Base-by-base conservation (phyloP, 2,888 invertebrate genomes). In the Orthosia incerta region DNA sequence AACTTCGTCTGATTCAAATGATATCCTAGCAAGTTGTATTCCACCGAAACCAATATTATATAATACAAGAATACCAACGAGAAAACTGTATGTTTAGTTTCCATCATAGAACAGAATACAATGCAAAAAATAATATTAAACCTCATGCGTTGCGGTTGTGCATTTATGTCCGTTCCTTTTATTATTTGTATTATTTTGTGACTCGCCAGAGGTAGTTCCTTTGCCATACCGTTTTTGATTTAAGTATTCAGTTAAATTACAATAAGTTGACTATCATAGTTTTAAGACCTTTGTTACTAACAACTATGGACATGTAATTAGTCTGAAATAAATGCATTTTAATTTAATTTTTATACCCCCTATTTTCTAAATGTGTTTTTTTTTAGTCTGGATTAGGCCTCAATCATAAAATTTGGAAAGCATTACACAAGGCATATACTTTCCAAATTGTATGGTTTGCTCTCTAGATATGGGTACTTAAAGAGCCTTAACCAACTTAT, bases 91-190 rank as follows among this genome's bases (percentile, higher is more conserved):
- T 75, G 45, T 64, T 55, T 31, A 48, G 59, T 62, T 69, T 71
- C 50, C 31, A 66, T 26, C 63, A 13, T 51, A 60, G 12, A 66
- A 71, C 31, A 48, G 39, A 82, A 67, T 51, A 63, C 57, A 56
- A 77, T 65, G n/a, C 45, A 71, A 71, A 63, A n/a, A n/a, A n/a
- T n/a, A n/a, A 80, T 31, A 46, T 61, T 45, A 46, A 62, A 63
- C 46, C 26, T 46, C 26, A 46, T 65, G 48, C 45, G 15, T 39
- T 50, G 18, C 12, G 20, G 31, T 59, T 39, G 61, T 56, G 60
- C 23, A 65, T 46, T 39, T 51, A 46, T 48, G 48, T 26, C 9
- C n/a, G 26, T 65, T 82, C 62, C 31, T 23, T 75, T 39, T 64
- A 46, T 45, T 23, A 26, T 64, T 13, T 26, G 13, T 61, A 18